phyloP scores from a whole-genome alignment of 2,113 vertebrate species.

The Neogale vison region DNA sequence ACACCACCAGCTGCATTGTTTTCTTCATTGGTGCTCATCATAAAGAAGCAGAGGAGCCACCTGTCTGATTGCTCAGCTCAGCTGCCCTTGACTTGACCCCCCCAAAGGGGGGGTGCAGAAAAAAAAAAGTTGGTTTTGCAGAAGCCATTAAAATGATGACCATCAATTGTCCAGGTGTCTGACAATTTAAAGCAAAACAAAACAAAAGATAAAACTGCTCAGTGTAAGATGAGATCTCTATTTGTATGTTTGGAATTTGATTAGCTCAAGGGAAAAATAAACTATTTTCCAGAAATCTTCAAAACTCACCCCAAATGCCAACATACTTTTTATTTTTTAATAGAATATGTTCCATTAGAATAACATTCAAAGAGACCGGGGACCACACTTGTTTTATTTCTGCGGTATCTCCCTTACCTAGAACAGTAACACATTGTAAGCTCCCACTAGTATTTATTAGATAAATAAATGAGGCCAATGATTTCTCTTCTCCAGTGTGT shows the following conservation, averaged over 20 bases:
- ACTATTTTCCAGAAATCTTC: not conserved
- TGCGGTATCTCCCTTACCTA: not conserved
- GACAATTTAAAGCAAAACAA: not conserved
- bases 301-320: not conserved
- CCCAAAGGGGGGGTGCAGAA: not conserved
- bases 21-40: conserved; percentile 44
- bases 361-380: not conserved
- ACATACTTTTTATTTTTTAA: not conserved
- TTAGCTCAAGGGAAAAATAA: not conserved
- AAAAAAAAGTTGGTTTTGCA: not conserved
- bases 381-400: not conserved
- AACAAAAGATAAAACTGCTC: not conserved
- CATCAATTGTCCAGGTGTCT: not conserved
- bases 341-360: not conserved
- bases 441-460: not conserved
- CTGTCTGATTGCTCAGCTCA: conserved; percentile 71
- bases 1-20: conserved; percentile 63
- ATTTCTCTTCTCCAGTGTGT: not conserved
- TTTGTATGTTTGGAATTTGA: not conserved
- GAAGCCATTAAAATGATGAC: not conserved
- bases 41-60: conserved; percentile 61
- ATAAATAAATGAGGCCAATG: not conserved
- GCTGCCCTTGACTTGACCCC: not conserved
- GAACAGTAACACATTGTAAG: not conserved
- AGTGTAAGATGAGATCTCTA: not conserved